Evolutionary conservation across 2,113 vertebrate species (phyloP).

Genomic region (Dendropsophus ebraccatus): DNA sequence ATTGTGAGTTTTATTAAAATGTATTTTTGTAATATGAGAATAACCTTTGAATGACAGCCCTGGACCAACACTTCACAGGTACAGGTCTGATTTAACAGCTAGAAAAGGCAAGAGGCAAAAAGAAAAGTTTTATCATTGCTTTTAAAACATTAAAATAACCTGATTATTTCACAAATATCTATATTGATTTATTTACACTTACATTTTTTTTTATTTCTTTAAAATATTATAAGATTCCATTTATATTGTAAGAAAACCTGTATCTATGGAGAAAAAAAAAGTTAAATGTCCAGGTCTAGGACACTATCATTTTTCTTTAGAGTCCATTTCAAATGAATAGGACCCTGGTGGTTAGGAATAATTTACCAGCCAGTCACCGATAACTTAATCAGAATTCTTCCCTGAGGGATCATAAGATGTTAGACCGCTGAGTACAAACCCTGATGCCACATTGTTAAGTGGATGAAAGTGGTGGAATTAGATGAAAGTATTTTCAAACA

Average conservation of each 20-base stretch:
- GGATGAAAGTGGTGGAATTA: slow-evolving; percentile 79
- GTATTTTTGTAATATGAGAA: no score
- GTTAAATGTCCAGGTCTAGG: slow-evolving; percentile 57
- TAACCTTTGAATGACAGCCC: no score
- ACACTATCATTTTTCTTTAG: slow-evolving; percentile 67
- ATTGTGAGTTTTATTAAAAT: no score
- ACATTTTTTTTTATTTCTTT: slow-evolving; percentile 54
- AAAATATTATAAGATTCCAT: slow-evolving; percentile 57
- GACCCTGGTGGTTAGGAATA: slow-evolving; percentile 62
- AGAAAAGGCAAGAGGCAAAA: no score
- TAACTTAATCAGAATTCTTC: slow-evolving; percentile 72
- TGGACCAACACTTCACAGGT: no score
- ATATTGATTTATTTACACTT: slow-evolving; percentile 8
- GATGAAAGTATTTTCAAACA: slow-evolving; percentile 79
- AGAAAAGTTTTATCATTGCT: no score
- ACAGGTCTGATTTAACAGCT: no score
- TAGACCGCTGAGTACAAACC: slow-evolving; percentile 67
- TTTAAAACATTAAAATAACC: no score
- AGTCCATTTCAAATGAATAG: slow-evolving; percentile 76
- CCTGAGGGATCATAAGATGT: slow-evolving; percentile 67
- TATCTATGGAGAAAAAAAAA: slow-evolving; percentile 40
- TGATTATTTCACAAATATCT: neutral
- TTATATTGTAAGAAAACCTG: slow-evolving; percentile 55
- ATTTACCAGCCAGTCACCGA: slow-evolving; percentile 65
- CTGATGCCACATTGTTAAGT: slow-evolving; percentile 73